Percentiles rank a stretch among this genome's conserved stretches.
phyloP scores from a whole-genome alignment of 2,888 invertebrate species.

The Sinopyrophorus schimmeli region DNA sequence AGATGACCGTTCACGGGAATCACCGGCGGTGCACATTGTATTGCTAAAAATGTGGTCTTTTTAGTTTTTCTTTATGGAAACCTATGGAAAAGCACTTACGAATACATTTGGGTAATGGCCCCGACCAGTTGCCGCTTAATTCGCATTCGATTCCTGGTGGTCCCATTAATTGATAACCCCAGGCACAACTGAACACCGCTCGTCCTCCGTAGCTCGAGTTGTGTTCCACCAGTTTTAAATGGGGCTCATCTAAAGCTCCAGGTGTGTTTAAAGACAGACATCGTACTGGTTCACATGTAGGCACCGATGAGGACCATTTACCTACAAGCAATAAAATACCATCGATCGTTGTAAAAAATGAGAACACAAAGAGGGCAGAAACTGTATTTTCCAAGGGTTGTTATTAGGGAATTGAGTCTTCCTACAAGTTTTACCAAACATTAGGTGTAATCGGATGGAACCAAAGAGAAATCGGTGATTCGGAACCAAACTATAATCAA shows the following conservation, averaged over 20 bases:
- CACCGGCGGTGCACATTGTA: constrained; percentile 77
- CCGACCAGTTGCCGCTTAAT: constrained; percentile 79
- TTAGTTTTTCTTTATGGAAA: not conserved
- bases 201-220: constrained; percentile 81
- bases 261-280: constrained; percentile 72
- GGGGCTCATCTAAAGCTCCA: constrained; percentile 68
- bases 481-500: constrained; percentile 10
- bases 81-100: constrained; percentile 70
- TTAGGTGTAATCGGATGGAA: constrained; percentile 16
- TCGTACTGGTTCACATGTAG: constrained; percentile 75
- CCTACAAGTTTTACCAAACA: constrained; percentile 13
- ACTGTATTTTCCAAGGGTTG: constrained; percentile 5
- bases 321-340: no score
- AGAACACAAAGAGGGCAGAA: not conserved
- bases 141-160: constrained; percentile 79
- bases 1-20: constrained; percentile 73
- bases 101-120: constrained; percentile 73
- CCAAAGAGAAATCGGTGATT: constrained; percentile 8
- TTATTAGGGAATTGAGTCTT: constrained; percentile 10
- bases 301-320: constrained; percentile 76
- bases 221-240: constrained; percentile 74
- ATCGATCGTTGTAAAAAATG: not conserved
- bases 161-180: constrained; percentile 79
- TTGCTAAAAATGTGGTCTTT: no score
- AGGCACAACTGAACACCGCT: constrained; percentile 80